phyloP scores from a whole-genome alignment of 2,797 vertebrate species.

The Neopelma chrysocephalum region DNA sequence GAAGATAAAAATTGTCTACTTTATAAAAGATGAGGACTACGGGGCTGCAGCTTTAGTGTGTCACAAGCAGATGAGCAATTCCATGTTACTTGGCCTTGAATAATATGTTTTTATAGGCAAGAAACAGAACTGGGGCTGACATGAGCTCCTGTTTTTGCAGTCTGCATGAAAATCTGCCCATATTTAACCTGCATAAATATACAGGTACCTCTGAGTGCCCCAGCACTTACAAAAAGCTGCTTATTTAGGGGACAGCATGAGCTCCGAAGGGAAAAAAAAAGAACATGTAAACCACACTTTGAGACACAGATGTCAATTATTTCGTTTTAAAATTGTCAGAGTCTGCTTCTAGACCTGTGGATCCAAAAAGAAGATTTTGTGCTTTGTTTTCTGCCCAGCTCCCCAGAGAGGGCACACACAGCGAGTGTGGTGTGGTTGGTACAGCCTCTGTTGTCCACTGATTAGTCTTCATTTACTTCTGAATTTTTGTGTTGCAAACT shows the following conservation, averaged over 20 bases:
- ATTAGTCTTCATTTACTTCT: not conserved
- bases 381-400: not conserved
- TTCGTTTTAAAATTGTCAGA: not conserved
- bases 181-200: not conserved
- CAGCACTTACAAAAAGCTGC: not conserved
- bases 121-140: not conserved
- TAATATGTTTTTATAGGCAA: not conserved
- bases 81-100: not conserved
- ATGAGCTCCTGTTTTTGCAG: not conserved
- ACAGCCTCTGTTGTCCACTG: accelerated
- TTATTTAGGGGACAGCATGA: not conserved
- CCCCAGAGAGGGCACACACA: not conserved
- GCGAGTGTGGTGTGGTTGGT: not conserved
- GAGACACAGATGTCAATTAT: not conserved
- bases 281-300: not conserved
- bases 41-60: not conserved
- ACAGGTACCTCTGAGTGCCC: not conserved
- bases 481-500: not conserved
- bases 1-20: not conserved
- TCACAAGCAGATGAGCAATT: not conserved
- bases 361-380: not conserved
- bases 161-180: not conserved
- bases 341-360: not conserved
- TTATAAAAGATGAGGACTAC: not conserved
- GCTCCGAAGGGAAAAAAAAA: not conserved